Conservation (phyloP, 2,888 invertebrate genomes). For the Nycteola revayana region DNA sequence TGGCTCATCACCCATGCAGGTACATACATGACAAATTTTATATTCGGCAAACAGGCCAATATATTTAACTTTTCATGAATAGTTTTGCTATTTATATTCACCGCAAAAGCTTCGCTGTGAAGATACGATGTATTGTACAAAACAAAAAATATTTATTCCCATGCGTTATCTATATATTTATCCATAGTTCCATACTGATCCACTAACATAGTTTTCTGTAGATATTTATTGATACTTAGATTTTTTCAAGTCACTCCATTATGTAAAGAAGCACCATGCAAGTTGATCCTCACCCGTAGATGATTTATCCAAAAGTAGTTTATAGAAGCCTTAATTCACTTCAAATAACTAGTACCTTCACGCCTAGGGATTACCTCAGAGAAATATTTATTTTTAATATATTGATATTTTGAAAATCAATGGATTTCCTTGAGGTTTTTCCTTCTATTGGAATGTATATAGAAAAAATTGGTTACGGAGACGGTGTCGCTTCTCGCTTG, state of each 20-base stretch:
- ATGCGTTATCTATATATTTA: slow-evolving; percentile 32
- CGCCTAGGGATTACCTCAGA: slow-evolving; percentile 57
- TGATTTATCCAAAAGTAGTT: slow-evolving; percentile 51
- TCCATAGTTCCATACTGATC: slow-evolving; percentile 68
- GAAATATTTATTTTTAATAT: slow-evolving; percentile 31
- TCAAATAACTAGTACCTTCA: slow-evolving; percentile 61
- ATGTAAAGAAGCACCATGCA: slow-evolving; percentile 68
- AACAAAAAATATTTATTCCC: slow-evolving; percentile 30
- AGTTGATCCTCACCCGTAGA: slow-evolving; percentile 65
- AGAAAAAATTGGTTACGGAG: slow-evolving; percentile 79
- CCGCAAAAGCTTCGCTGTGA: slow-evolving; percentile 28
- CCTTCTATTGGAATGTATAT: slow-evolving; percentile 63
- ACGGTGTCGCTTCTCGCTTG: slow-evolving; percentile 82
- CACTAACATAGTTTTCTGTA: slow-evolving; percentile 71
- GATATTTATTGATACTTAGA: slow-evolving; percentile 52
- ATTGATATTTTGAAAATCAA: not conserved
- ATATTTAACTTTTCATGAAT: slow-evolving; percentile 6
- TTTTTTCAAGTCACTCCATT: slow-evolving; percentile 50
- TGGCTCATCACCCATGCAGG: slow-evolving; percentile 94
- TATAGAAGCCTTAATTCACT: slow-evolving; percentile 59
- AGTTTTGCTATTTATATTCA: slow-evolving; percentile 17
- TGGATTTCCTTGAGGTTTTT: slow-evolving; percentile 57
- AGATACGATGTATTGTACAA: slow-evolving; percentile 38
- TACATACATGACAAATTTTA: slow-evolving; percentile 55
- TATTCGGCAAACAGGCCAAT: not conserved